Base-by-base conservation (phyloP, 1,140 invertebrate species). In the Drosophila rhopaloa region DNA sequence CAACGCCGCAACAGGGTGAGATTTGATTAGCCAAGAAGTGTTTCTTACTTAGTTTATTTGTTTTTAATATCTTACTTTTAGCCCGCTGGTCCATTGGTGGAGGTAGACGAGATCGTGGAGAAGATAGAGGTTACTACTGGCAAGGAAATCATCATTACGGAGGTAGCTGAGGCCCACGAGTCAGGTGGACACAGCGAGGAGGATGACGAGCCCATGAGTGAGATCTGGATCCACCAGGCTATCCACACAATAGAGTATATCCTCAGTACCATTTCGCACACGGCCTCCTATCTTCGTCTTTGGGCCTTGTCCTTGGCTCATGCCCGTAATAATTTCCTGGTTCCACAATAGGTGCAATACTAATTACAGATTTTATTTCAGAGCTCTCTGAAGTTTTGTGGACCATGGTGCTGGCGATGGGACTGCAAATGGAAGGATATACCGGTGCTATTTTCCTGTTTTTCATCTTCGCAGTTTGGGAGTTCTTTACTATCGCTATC, bases 211-310 rank as follows among this genome's bases (percentile, higher is more conserved):
- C 94, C 95, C 41, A 96, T 99, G 92, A 94, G 95, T 38, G 98
- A 99, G 83, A 93, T 98, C 40, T 96, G 98, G 93, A 98, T 98
- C 70, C 95, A 98, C 92, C 97, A 98, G 92, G 95, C 95, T 13
- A 99, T 99, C 82, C 98, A 99, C 91, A 99, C 98, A 5, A 99
- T 99, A 80, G 98, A 99, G 93, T 99, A 98, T 92, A 97, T 98
- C 76, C 94, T 99, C 29, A 98, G 98, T 88, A 99, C 97, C 72
- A 96, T 99, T 65, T 99, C 98, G 0, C 98, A 99, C 91, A 99
- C 98, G 0, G 98, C 98, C 0, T 99, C 98, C 0, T 99, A 99
- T 93, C 94, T 99, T 4, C 97, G 98, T 81, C 93, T 99, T 19
- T 99, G 98, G 98, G 98, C 98, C 27, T 93, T 99, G 57, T 98